Evolutionary conservation across 2,888 invertebrate genomes (phyloP), one percentile per base, ranked within the genome.

Genomic region (Drosophila hamatofila): DNA sequence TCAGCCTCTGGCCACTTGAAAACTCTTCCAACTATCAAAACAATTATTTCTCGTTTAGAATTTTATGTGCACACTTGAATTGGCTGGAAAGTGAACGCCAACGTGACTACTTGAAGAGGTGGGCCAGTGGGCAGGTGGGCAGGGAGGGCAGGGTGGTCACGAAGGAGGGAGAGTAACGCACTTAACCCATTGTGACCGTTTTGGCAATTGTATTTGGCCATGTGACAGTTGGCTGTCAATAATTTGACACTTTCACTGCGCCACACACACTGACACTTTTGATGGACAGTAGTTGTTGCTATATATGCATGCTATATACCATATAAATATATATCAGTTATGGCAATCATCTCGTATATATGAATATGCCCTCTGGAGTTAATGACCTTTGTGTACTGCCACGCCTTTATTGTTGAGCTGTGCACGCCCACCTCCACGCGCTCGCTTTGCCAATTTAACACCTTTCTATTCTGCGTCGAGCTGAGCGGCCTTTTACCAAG

Each of bases 361-460:
- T 30, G 23, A 49, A 18, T 49, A 33, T 51, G 51, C 21, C 51
- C 33, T 9, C 11, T 14, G 35, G 49, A 83, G 84, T 83, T 89
- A 84, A 88, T 83, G 84, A 85, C 83, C 84, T 78, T 80, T 80
- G 52, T 69, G 69, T 16, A 25, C 30, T 33, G 56, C 42, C 56
- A 56, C 56, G 56, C 56, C 52, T 60, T 33, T 66, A 30, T 41
- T 44, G 49, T 35, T 44, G 54, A 52, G 33, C 55, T 52, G 44
- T 27, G 44, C 49, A 62, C 77, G 62, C 71, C 68, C 67, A 61
- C 52, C 51, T 70, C 61, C 57, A 65, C 64, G 67, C 64, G 68
- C 63, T 71, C 59, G 62, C 51, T 63, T 71, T 66, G 88, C 89
- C 82, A 89, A 88, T 80, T 89, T 87, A 83, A 88, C 87, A 87